Evolutionary conservation across 1,140 invertebrate species (phyloP).

Genomic region (Conus ventricosus): DNA sequence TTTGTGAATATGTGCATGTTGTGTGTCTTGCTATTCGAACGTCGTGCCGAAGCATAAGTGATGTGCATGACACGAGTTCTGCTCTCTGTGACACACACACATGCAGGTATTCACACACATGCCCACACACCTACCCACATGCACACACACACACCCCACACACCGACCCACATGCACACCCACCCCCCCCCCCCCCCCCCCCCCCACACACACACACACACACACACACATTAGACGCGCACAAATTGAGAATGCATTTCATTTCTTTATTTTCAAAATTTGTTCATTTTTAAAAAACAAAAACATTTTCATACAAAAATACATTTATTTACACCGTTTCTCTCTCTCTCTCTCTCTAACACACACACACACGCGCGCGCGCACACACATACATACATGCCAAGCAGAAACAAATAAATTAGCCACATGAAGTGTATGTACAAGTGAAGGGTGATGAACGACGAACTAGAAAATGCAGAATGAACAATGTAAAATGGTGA

Average conservation of each 20-base stretch:
- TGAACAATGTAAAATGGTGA: background rate
- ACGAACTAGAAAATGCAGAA: background rate
- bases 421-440: conserved; percentile 39
- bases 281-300: conserved; percentile 16
- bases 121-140: background rate
- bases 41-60: too few relatives aligned
- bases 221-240: too few relatives aligned
- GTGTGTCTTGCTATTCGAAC: background rate
- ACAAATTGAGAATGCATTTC: background rate
- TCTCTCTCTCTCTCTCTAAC: background rate
- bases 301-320: background rate
- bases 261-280: conserved; percentile 5
- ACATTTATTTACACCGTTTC: conserved; percentile 5
- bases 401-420: conserved; percentile 32
- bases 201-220: background rate
- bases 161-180: background rate
- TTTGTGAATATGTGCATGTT: background rate
- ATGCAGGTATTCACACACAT: background rate
- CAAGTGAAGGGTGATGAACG: conserved; percentile 35
- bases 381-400: background rate
- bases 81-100: background rate
- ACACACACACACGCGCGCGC: conserved; percentile 29
- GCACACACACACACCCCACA: too few relatives aligned
- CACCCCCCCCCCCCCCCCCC: too few relatives aligned
- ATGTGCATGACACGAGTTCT: background rate